Base-by-base conservation (phyloP, 2,888 invertebrate species). In the Nasonovia ribisnigri region DNA sequence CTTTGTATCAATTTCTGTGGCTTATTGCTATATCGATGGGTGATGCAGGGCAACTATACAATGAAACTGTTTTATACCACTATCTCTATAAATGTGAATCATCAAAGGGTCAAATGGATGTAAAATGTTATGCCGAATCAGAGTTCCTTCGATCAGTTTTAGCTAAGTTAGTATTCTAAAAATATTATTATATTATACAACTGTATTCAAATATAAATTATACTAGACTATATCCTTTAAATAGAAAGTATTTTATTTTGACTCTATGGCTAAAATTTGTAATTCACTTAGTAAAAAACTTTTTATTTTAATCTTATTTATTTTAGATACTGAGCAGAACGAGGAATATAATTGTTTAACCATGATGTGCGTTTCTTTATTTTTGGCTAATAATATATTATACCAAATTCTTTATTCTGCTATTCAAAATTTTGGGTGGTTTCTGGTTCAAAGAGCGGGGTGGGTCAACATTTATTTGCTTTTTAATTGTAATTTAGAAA, bases 1-100 rank as follows among this genome's bases (percentile, higher is more conserved):
- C 86, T 26, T 29, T 36, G 16, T 60, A 86, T 90, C 57, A 93
- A 24, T 60, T 93, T 90, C 42, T 93, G 3, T 93, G 86, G 93
- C 60, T 93, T 86, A 93, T 93, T 54, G 90, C 90, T 6, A 86
- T 93, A 60, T 93, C 93, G 8, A 93, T 93, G 93, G 60, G 90
- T 20, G 93, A 93, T 60, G 93, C 86, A 8, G 93, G 93, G 86
- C 60, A 86, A 60, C 67, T 11, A 51, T 93, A 93, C 48, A 93
- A 93, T 86, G 90, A 93, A 51, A 90, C 84, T 13, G 42, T 93
- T 60, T 60, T 86, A 86, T 93, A 93, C 20, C 86, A 86, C 24
- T 93, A 93, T 51, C 10, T 90, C 13, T 93, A 90, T 42, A 86
- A 90, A 54, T 86, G 84, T 86, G 93, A 93, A 86, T 86, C 90